A percentile compares a stretch with the other conserved stretches of the same genome.
These are phyloP conservation scores for Stomatorhinus walkeri DNA, from an alignment of 2,797 vertebrate genomes.

Conservation along the genomic window DNA sequence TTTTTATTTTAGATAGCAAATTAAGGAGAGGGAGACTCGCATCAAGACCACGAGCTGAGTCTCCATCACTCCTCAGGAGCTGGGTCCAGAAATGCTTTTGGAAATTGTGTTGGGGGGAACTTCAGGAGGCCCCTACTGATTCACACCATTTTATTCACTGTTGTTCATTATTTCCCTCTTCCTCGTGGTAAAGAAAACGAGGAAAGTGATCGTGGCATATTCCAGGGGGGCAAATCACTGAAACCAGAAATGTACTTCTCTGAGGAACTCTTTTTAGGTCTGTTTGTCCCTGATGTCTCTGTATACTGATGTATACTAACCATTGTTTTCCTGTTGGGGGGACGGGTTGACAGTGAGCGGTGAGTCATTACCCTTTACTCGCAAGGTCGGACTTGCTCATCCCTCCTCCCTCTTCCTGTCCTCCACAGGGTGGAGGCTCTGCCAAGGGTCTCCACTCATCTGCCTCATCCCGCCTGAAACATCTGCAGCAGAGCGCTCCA, in stretches of 20 bases:
- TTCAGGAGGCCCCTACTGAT: not conserved
- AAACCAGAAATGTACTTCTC: not conserved
- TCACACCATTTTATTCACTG: not conserved
- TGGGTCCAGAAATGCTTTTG: not conserved
- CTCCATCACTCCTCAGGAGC: not conserved
- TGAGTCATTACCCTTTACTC: not conserved
- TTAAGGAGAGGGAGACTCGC: not conserved
- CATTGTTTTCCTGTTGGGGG: not conserved
- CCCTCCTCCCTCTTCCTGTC: constrained; percentile 6
- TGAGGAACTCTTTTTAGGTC: not conserved
- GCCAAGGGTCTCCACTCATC: constrained; percentile 73
- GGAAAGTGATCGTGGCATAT: not conserved
- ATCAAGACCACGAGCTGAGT: not conserved
- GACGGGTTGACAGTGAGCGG: not conserved
- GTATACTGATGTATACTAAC: not conserved
- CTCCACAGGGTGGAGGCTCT: constrained; percentile 66
- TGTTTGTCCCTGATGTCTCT: not conserved
- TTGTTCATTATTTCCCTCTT: not conserved
- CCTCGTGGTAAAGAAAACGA: not conserved
- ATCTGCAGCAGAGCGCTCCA: constrained; percentile 79
- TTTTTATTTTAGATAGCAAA: not conserved
- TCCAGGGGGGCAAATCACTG: not conserved
- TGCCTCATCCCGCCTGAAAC: constrained; percentile 79
- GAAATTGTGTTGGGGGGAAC: not conserved
- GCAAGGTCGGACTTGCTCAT: not conserved